Evolutionary conservation across 2,888 invertebrate genomes (phyloP).

Genomic region (Pollenia angustigena): DNA sequence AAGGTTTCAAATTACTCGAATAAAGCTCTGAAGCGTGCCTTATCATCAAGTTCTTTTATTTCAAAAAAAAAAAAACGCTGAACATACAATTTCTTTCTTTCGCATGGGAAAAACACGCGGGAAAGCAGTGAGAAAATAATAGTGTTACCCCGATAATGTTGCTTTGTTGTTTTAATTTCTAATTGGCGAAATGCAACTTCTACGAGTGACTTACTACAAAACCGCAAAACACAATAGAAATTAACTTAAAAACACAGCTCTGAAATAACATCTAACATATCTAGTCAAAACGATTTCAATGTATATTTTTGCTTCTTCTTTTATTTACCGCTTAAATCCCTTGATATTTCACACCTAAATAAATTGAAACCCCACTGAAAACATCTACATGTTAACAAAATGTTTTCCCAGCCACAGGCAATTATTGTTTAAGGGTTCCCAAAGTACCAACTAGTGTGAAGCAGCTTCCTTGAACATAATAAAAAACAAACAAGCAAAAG

Average conservation of each 20-base stretch:
- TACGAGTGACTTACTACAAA: neutral
- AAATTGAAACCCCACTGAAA: conserved; percentile 26
- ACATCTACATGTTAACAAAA: neutral
- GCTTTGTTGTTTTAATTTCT: conserved; percentile 11
- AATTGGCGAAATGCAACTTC: conserved; percentile 33
- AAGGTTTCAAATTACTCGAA: conserved; percentile 67
- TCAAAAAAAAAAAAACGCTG: conserved; percentile 8
- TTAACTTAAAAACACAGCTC: conserved; percentile 16
- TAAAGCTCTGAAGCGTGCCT: conserved; percentile 78
- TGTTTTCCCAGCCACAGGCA: conserved; percentile 41
- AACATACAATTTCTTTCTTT: neutral
- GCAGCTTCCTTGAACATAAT: neutral
- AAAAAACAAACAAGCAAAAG: too few relatives aligned
- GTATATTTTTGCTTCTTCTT: neutral
- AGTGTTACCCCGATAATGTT: conserved; percentile 33
- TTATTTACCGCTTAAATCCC: conserved; percentile 47
- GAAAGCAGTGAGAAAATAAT: conserved; percentile 25
- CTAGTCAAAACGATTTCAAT: neutral
- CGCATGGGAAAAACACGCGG: neutral
- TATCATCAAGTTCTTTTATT: conserved; percentile 62
- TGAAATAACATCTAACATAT: neutral
- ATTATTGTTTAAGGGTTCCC: conserved; percentile 70
- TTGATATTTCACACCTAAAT: conserved; percentile 66
- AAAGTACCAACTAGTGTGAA: conserved; percentile 58
- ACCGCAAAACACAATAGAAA: conserved; percentile 48